Percentiles rank a stretch among this genome's conserved stretches.
phyloP scores from a whole-genome alignment of 2,888 invertebrate species.

The Patella ulyssiponensis region DNA sequence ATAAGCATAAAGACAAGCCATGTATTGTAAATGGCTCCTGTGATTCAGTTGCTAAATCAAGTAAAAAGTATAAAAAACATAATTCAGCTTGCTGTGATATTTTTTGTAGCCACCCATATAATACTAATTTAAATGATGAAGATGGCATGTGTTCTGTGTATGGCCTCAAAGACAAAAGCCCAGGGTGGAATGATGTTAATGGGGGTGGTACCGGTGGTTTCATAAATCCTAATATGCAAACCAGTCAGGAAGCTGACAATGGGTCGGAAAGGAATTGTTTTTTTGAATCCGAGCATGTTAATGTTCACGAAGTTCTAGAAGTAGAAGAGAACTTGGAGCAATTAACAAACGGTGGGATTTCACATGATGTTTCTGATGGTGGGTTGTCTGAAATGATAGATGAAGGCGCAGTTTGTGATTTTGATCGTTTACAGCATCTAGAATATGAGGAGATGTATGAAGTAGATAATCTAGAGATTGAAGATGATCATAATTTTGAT shows the following conservation, averaged over 20 bases:
- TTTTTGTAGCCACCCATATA: background rate
- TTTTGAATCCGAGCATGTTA: background rate
- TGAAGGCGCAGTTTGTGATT: conserved; percentile 47
- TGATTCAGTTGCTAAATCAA: background rate
- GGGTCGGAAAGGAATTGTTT: background rate
- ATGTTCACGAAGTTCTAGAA: background rate
- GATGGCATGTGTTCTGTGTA: background rate
- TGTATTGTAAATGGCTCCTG: background rate
- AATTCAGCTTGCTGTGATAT: conserved; percentile 11
- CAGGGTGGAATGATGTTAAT: conserved; percentile 1
- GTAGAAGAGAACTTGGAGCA: background rate
- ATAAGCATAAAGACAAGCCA: too few species aligned
- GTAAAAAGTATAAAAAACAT: background rate
- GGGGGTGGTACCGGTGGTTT: background rate
- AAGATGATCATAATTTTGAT: conserved; percentile 8
- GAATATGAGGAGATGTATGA: conserved; percentile 9
- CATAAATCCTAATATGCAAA: background rate
- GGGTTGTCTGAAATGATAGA: conserved; percentile 37
- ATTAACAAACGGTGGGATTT: background rate
- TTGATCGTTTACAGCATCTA: conserved; percentile 16
- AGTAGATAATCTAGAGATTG: conserved; percentile 2
- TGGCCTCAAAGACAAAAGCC: background rate
- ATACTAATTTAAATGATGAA: background rate
- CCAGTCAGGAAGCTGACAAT: background rate
- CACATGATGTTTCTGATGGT: conserved; percentile 8